Conservation (phyloP, 2,113 vertebrate species). For the Archilochus colubris region DNA sequence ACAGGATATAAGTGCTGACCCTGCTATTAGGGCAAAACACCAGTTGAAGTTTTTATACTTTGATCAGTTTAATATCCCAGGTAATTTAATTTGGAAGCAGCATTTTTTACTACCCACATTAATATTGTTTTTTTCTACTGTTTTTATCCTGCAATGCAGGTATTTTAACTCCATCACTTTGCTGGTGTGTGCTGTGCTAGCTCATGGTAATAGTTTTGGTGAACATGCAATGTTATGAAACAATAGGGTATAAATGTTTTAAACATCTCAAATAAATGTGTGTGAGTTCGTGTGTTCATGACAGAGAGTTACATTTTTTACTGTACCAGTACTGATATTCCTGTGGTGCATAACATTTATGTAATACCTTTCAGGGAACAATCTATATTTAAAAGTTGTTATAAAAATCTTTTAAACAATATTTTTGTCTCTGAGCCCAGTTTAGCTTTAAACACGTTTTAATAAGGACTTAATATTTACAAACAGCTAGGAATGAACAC, state of each 20-base stretch:
- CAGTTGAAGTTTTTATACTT: not conserved
- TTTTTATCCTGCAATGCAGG: constrained; percentile 36
- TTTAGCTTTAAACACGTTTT: not conserved
- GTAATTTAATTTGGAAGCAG: not conserved
- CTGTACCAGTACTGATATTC: not conserved
- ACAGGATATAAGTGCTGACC: not conserved
- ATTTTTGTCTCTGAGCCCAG: not conserved
- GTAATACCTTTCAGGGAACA: not conserved
- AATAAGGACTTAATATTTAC: not conserved
- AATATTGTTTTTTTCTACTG: not conserved
- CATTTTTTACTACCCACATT: not conserved
- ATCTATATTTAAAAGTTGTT: not conserved
- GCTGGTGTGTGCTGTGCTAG: not conserved
- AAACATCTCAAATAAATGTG: not conserved
- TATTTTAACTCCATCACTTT: not conserved
- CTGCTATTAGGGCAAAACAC: not conserved
- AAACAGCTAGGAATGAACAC: not conserved
- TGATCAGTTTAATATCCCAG: not conserved
- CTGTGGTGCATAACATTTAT: not conserved
- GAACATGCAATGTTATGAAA: not conserved
- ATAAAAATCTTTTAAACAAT: not conserved
- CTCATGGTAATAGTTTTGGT: not conserved
- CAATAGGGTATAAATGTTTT: not conserved
- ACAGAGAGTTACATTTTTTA: not conserved
- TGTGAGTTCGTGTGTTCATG: not conserved